A percentile compares a stretch with the other conserved stretches of the same genome.
phyloP scores from a whole-genome alignment of 64 coral and sea anemone species.

The Stichodactyla helianthus region DNA sequence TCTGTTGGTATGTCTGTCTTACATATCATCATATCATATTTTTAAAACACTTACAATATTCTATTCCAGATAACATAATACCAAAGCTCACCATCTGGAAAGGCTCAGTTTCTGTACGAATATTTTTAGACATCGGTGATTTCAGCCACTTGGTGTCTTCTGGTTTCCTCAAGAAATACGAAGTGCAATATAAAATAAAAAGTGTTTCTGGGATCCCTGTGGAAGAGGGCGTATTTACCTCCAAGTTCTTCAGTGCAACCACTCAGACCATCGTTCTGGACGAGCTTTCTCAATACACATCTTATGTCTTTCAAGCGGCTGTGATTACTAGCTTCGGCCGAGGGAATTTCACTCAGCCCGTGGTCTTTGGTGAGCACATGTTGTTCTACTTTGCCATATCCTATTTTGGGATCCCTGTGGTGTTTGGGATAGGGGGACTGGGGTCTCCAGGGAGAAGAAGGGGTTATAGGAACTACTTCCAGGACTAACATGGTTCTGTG shows the following conservation, averaged over 20 bases:
- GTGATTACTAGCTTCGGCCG: neutral
- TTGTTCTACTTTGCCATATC: too few species aligned
- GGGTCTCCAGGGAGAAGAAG: too few species aligned
- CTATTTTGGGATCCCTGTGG: too few species aligned
- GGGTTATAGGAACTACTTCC: too few species aligned
- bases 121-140: neutral
- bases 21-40: too few species aligned
- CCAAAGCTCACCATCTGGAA: neutral
- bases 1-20: too few species aligned
- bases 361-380: neutral
- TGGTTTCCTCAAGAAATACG: neutral
- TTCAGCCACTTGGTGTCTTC: neutral
- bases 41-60: neutral
- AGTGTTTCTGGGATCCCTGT: constrained; percentile 4
- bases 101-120: neutral
- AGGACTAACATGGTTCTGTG: too few species aligned
- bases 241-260: neutral
- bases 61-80: neutral
- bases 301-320: constrained; percentile 15
- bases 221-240: neutral
- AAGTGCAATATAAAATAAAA: neutral
- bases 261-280: neutral
- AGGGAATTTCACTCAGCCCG: neutral
- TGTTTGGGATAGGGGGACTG: too few species aligned
- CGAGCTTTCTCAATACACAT: constrained; percentile 15